Evolutionary conservation across 2,888 invertebrate genomes (phyloP).

Genomic region (Pseudococcus longispinus): DNA sequence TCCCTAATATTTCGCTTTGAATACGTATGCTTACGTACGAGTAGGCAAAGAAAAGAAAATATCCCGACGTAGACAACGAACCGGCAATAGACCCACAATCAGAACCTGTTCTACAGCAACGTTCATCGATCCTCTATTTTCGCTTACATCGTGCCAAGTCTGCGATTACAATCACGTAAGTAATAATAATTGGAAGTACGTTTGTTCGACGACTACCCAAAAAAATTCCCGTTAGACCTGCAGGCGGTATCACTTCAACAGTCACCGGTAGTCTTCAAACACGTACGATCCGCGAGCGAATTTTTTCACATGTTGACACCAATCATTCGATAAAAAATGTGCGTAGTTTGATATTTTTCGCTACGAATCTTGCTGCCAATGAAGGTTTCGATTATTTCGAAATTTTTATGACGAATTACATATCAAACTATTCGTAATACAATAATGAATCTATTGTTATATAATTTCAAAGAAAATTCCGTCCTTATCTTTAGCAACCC

Average conservation of each 20-base stretch:
- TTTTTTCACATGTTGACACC: conserved; percentile 28
- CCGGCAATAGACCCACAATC: conserved; percentile 7
- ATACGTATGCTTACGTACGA: neutral
- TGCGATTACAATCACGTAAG: conserved; percentile 41
- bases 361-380: neutral
- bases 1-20: neutral
- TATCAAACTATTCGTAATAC: neutral
- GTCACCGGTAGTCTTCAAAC: neutral
- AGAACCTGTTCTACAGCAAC: conserved; percentile 1
- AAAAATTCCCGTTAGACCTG: conserved; percentile 41
- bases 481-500: neutral
- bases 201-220: conserved; percentile 37
- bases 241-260: conserved; percentile 22
- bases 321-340: neutral
- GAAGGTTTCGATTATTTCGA: neutral
- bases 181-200: conserved; percentile 44
- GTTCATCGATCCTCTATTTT: conserved; percentile 44
- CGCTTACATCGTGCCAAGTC: conserved; percentile 43
- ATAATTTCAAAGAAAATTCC: neutral
- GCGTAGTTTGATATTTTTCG: neutral
- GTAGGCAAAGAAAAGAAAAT: neutral
- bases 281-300: neutral
- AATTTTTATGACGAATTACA: neutral
- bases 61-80: conserved; percentile 11
- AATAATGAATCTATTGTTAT: neutral